Evolutionary conservation across 2,797 vertebrate genomes (phyloP).

Genomic region (Platyrinchus mystaceus): DNA sequence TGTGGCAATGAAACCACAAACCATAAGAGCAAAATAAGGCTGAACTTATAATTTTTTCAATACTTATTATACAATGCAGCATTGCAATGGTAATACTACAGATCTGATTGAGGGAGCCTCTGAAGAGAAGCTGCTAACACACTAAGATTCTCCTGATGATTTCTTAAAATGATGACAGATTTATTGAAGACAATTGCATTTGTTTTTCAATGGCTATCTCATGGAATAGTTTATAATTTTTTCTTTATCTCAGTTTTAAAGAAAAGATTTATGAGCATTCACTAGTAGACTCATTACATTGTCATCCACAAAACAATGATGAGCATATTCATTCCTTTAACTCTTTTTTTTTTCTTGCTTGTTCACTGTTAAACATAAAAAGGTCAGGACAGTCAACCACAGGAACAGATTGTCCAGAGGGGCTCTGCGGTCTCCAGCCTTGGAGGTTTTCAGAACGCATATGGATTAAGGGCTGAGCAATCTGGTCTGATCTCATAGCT

Average conservation of each 20-base stretch:
- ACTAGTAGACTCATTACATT: not conserved
- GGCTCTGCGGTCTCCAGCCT: fast-evolving
- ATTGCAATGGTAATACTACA: not conserved
- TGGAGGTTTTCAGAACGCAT: not conserved
- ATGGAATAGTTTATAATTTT: not conserved
- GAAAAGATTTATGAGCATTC: not conserved
- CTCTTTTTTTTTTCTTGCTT: not conserved
- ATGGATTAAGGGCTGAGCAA: not conserved
- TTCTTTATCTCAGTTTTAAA: not conserved
- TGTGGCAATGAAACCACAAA: conserved; percentile 21
- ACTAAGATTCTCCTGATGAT: not conserved
- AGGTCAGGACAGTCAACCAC: not conserved
- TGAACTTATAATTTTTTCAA: not conserved
- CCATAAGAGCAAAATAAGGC: conserved; percentile 32
- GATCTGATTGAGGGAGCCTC: not conserved
- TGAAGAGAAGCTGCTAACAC: not conserved
- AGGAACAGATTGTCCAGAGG: not conserved
- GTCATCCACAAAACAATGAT: not conserved
- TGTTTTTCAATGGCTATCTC: not conserved
- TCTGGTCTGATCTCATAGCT: not conserved
- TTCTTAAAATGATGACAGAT: not conserved
- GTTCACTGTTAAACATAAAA: not conserved
- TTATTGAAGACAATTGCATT: not conserved
- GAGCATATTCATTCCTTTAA: not conserved
- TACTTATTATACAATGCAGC: not conserved